Evolutionary conservation across 1,140 invertebrate genomes (phyloP).

Genomic region (Danaus melanippus): DNA sequence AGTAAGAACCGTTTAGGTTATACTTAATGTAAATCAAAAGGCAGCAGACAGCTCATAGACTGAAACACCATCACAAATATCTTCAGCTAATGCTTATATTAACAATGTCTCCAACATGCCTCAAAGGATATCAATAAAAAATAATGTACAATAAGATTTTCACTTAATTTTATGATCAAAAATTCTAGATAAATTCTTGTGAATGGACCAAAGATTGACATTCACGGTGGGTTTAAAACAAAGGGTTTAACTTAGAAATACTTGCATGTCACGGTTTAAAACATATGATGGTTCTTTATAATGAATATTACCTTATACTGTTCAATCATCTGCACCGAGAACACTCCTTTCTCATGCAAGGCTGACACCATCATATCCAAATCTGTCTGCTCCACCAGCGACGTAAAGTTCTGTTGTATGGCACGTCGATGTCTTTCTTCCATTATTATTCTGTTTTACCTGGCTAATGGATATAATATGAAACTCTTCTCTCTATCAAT

Average conservation of each 20-base stretch:
- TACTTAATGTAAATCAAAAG: too few species aligned
- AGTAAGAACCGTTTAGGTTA: too few species aligned
- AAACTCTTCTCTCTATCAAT: background rate
- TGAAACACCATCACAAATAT: too few species aligned
- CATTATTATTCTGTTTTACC: conserved; percentile 30
- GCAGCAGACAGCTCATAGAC: too few species aligned
- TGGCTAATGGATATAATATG: background rate
- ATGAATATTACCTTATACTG: conserved; percentile 43
- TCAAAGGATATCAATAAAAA: too few species aligned
- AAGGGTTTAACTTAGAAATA: background rate
- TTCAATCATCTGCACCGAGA: conserved; percentile 63
- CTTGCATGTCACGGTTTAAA: background rate
- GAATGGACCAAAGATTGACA: too few species aligned
- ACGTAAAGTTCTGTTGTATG: conserved; percentile 54
- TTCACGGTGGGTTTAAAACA: too few species aligned
- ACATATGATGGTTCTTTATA: background rate
- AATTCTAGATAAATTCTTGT: too few species aligned
- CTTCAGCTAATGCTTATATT: too few species aligned
- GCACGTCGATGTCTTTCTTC: conserved; percentile 48
- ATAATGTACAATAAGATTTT: too few species aligned
- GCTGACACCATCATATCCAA: conserved; percentile 49
- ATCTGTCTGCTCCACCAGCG: conserved; percentile 60
- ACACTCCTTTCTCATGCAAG: conserved; percentile 61
- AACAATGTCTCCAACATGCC: too few species aligned
- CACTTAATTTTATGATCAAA: too few species aligned